Conservation (phyloP, 2,888 invertebrate genomes). For the Limnephilus lunatus region DNA sequence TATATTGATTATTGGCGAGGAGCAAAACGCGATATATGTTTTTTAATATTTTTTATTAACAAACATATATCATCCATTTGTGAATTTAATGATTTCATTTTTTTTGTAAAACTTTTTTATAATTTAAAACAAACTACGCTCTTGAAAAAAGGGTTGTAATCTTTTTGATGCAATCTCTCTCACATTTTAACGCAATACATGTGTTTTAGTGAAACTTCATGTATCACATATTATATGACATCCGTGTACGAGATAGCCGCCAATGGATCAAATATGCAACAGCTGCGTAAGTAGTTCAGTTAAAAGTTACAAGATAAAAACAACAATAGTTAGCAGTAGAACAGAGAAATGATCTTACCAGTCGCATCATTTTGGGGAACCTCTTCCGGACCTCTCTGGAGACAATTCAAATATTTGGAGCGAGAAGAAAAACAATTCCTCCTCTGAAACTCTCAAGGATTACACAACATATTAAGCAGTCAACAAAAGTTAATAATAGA, state of each 20-base stretch:
- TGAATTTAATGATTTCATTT: no score
- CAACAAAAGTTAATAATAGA: neutral
- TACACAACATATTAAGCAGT: slow-evolving; percentile 36
- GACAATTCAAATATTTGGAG: slow-evolving; percentile 77
- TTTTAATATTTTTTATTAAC: no score
- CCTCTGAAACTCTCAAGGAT: slow-evolving; percentile 72
- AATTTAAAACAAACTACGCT: neutral
- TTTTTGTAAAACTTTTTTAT: no score
- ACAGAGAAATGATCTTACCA: slow-evolving; percentile 79
- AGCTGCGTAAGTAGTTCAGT: neutral
- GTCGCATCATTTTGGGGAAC: slow-evolving; percentile 89
- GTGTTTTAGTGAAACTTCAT: no score
- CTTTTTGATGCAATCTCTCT: no score
- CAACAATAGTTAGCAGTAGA: neutral
- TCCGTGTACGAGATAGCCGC: no score
- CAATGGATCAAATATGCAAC: no score
- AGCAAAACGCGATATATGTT: no score
- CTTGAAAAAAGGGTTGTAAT: neutral
- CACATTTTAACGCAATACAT: no score
- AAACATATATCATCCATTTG: no score
- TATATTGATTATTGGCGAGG: no score
- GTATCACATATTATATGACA: no score
- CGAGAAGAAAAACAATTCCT: slow-evolving; percentile 66
- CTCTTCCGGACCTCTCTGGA: slow-evolving; percentile 93
- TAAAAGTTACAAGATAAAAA: neutral